Conservation (phyloP, 1,140 invertebrate genomes). For the Sycobia sp. region DNA sequence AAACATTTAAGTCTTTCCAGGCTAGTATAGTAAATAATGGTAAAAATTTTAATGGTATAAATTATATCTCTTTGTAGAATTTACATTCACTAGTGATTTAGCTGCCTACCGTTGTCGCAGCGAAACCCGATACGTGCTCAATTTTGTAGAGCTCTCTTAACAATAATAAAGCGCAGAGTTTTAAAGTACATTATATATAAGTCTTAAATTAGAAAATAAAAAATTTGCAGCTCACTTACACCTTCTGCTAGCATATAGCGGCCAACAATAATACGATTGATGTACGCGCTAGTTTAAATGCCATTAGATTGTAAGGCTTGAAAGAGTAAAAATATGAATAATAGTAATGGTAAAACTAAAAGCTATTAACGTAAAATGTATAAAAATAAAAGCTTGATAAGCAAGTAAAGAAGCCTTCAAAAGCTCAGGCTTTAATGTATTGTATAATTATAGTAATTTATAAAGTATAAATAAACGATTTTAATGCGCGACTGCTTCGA, state of each 20-base stretch:
- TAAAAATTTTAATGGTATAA: too few relatives aligned
- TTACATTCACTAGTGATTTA: too few relatives aligned
- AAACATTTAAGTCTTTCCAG: too few relatives aligned
- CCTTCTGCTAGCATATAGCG: conserved; percentile 14
- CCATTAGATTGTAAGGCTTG: conserved; percentile 3
- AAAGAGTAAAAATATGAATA: too few relatives aligned
- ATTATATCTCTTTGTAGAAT: too few relatives aligned
- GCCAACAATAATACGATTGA: conserved; percentile 9
- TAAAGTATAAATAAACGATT: too few relatives aligned
- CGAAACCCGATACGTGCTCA: too few relatives aligned
- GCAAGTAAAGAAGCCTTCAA: background rate
- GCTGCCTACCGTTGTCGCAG: too few relatives aligned
- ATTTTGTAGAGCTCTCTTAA: background rate
- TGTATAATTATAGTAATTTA: conserved; percentile 10
- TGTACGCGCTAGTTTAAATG: conserved; percentile 25
- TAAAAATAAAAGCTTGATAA: background rate
- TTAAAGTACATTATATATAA: conserved; percentile 6
- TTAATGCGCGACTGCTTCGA: conserved; percentile 10
- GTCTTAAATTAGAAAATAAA: conserved; percentile 7
- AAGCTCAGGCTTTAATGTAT: conserved; percentile 8
- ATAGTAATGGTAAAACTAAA: background rate
- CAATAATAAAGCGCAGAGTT: conserved; percentile 21
- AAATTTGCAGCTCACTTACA: background rate
- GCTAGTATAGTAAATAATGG: too few relatives aligned
- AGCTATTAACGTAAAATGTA: background rate